Evolutionary conservation across 2,888 invertebrate genomes (phyloP), one percentile per base, ranked within the genome.

Genomic region (Trachelus troglodyta): DNA sequence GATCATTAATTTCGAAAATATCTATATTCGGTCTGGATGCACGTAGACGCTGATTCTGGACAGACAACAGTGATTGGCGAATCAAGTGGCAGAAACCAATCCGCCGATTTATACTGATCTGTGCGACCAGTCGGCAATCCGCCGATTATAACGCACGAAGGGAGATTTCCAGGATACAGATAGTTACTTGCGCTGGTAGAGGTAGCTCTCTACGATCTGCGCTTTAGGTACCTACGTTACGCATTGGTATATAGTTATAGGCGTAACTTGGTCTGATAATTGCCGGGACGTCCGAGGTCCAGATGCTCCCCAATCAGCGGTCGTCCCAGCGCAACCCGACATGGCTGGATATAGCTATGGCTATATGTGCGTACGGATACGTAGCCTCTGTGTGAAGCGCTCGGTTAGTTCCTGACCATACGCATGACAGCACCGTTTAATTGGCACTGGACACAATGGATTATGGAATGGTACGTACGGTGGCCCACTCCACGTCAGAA

Each of bases 361-460:
- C 40, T 40, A 33, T 69, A 69, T 69, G 76, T 71, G 31, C 69
- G 77, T 77, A 77, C 78, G 76, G 74, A 75, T 82, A 77, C 84
- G 77, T 87, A 87, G 87, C 84, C 89, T 88, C 33, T 86, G 88
- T 89, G 87, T 87, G 87, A 87, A 89, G 89, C 87, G 90, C 86
- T 89, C 90, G 89, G 90, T 90, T 90, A 90, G 90, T 86, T 89
- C 88, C 90, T 86, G 87, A 87, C 87, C 89, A 87, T 88, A 91
- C 91, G 91, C 91, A 91, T 91, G 90, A 88, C 83, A 87, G 90
- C 89, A 90, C 90, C 90, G 90, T 91, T 91, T 91, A 91, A 91
- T 91, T 91, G 91, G 91, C 90, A 90, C 89, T 88, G 89, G 89
- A 89, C 89, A 91, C 91, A 91, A 91, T 91, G 90, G 91, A 90